Base-by-base conservation (phyloP, 2,797 vertebrate species). In the Rhynchotus rufescens region DNA sequence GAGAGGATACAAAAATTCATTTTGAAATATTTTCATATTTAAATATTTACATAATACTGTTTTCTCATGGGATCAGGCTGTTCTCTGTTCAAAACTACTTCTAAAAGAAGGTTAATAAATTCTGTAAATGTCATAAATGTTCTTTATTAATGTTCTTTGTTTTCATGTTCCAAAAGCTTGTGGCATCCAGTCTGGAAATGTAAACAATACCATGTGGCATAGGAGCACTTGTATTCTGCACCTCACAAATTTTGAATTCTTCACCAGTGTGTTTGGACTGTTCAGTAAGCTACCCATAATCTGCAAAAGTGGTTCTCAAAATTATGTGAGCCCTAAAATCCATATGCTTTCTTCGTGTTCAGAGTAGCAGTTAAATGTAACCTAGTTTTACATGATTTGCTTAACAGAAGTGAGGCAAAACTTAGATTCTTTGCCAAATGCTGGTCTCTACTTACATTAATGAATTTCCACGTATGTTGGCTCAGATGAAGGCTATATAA, bases 91-190 rank as follows among this genome's bases (percentile, higher is more conserved):
- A 73, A 67, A 92, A 80, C 22, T 17, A 61, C 36, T 65, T 86
- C 88, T 88, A 40, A 80, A 82, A 94, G 88, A 86, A 84, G 44
- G 73, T 79, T 71, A 84, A 81, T 80, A 73, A 56, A 90, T 81
- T 78, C 20, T 52, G 25, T n/a, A 92, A 77, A 74, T 77, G 25
- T 88, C 45, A 40, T 68, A 67, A 79, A 84, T n/a, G 2, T 36
- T 65, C 36, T 65, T 84, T 32, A 5, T 26, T 92, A 42, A 84
- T 71, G 23, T 34, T 84, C 80, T 89, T 87, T 59, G 54, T 78
- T 87, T 81, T 91, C 32, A 5, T 84, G 60, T 89, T 92, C 92
- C 85, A 93, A 61, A 92, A 91, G 9, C 20, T 67, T 71, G 60
- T 0, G 2, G 20, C 57, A 74, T 84, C 47, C 74, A 74, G 38